These are phyloP conservation scores for Parelbella ahira DNA, from an alignment of 2,888 invertebrate genomes.

Conservation along the genomic window DNA sequence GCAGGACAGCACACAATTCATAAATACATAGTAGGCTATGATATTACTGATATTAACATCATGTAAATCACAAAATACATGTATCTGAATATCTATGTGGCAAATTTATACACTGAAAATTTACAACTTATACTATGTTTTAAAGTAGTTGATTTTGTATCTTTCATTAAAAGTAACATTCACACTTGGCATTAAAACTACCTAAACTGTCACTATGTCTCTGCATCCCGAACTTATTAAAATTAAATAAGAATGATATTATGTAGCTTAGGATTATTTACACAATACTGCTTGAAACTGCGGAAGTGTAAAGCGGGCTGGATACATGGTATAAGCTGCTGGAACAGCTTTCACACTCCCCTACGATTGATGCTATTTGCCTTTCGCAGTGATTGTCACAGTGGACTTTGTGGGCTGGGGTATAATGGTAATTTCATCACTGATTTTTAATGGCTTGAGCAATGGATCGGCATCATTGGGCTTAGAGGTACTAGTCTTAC, in stretches of 20 bases:
- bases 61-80: conserved; percentile 42
- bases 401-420: conserved; percentile 87
- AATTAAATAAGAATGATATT: conserved; percentile 56
- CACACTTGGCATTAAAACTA: conserved; percentile 50
- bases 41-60: conserved; percentile 39
- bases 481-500: conserved; percentile 68
- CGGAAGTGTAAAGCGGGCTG: conserved; percentile 49
- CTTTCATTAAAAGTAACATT: conserved; percentile 54
- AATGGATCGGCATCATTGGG: conserved; percentile 73
- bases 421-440: conserved; percentile 95
- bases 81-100: conserved; percentile 42
- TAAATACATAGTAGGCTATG: conserved; percentile 43
- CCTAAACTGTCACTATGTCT: conserved; percentile 47
- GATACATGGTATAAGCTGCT: conserved; percentile 34
- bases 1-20: conserved; percentile 48
- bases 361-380: conserved; percentile 60
- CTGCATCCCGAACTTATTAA: conserved; percentile 48
- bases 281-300: conserved; percentile 68
- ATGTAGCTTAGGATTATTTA: conserved; percentile 59
- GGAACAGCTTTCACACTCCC: conserved; percentile 42
- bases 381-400: conserved; percentile 70
- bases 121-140: conserved; percentile 48
- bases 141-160: conserved; percentile 33
- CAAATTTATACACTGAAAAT: conserved; percentile 54
- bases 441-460: conserved; percentile 92